Conservation (phyloP, 2,888 invertebrate species). For the Phorcus lineatus region DNA sequence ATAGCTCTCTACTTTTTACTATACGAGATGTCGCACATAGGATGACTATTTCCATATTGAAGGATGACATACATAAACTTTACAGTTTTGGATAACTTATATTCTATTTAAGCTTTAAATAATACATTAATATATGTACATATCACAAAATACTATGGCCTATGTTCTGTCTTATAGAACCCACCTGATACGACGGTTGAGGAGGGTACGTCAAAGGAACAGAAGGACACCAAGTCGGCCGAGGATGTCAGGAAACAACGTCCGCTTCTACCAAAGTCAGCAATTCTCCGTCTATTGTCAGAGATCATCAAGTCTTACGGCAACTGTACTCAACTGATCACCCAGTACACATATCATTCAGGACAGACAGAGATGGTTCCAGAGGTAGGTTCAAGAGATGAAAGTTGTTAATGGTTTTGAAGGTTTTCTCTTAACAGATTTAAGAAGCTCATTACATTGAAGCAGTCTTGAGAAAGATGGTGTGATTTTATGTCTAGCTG, state of each 20-base stretch:
- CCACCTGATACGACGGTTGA: constrained; percentile 18
- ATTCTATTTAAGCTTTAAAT: no score
- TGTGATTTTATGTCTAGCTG: no score
- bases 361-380: constrained; percentile 81
- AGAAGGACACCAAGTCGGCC: constrained; percentile 49
- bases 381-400: constrained; percentile 74
- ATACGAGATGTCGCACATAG: no score
- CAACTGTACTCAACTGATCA: constrained; percentile 85
- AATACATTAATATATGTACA: no score
- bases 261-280: constrained; percentile 84
- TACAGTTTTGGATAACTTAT: no score
- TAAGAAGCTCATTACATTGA: no score
- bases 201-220: constrained; percentile 34
- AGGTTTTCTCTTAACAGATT: no score
- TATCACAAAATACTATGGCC: no score
- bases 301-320: constrained; percentile 88
- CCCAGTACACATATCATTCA: constrained; percentile 82
- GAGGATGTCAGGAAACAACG: constrained; percentile 65
- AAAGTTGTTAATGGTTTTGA: not conserved
- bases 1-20: no score
- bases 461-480: no score
- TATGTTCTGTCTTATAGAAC: not conserved
- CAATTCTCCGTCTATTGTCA: constrained; percentile 85
- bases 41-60: no score
- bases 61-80: no score